Percentiles rank a stretch among this genome's conserved stretches.
Conservation (phyloP, 2,113 vertebrate species). For the Dasyornis broadbenti region DNA sequence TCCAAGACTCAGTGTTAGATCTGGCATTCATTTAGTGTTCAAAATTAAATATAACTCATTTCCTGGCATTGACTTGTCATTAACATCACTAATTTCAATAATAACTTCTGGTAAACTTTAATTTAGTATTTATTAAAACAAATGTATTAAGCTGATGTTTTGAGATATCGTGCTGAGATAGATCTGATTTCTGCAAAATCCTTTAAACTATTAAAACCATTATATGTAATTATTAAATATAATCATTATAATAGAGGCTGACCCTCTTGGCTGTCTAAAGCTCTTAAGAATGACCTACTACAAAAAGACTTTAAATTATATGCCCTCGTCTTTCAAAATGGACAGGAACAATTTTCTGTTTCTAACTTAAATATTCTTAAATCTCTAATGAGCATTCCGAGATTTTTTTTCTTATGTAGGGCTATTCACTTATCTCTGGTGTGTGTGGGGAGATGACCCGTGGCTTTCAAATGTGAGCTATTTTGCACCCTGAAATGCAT, state of each 20-base stretch:
- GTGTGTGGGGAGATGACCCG: background rate
- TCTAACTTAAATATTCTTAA: background rate
- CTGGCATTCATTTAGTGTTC: background rate
- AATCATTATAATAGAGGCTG: background rate
- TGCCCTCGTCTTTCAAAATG: background rate
- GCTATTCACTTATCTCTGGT: background rate
- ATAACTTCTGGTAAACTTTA: background rate
- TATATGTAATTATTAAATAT: background rate
- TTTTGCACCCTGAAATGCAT: background rate
- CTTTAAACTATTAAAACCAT: background rate
- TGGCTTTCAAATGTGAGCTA: background rate
- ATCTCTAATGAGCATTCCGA: background rate
- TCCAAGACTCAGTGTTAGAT: background rate
- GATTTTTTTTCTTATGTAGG: background rate
- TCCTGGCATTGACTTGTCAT: background rate
- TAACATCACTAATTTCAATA: background rate
- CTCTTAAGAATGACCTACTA: background rate
- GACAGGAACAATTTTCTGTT: background rate
- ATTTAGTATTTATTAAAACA: background rate
- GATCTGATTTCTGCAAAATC: background rate
- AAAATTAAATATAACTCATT: background rate
- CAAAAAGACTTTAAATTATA: background rate
- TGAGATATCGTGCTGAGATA: background rate
- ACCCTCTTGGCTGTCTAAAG: background rate
- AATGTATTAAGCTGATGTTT: background rate